phyloP scores from a whole-genome alignment of 2,888 invertebrate species.

The Thalpophila matura region DNA sequence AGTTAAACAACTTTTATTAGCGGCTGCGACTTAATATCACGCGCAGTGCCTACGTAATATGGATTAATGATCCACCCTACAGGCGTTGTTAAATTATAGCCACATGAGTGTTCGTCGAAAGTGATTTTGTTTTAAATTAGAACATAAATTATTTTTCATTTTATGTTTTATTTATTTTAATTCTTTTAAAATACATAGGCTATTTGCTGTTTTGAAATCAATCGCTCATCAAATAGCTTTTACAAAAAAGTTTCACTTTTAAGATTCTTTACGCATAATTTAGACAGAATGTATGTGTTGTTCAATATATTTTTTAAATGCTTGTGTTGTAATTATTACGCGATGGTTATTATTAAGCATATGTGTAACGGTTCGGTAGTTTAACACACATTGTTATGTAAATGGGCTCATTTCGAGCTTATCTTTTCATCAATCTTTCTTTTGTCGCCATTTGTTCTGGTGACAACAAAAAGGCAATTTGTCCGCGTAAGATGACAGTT shows the following conservation, averaged over 20 bases:
- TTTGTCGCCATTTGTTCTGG: slow-evolving; percentile 44
- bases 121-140: slow-evolving; percentile 43
- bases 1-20: slow-evolving; percentile 58
- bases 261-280: not conserved
- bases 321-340: not conserved
- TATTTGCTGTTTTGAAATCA: no score
- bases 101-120: slow-evolving; percentile 18
- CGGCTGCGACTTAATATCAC: slow-evolving; percentile 46
- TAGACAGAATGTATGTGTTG: no score
- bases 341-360: not conserved
- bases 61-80: slow-evolving; percentile 46
- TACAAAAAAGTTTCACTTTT: not conserved
- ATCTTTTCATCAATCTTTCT: slow-evolving; percentile 51
- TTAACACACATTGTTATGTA: slow-evolving; percentile 39
- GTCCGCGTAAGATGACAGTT: slow-evolving; percentile 41
- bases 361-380: slow-evolving; percentile 27
- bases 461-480: slow-evolving; percentile 49
- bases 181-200: no score
- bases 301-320: not conserved
- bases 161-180: no score
- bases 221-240: no score
- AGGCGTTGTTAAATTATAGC: slow-evolving; percentile 12
- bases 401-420: slow-evolving; percentile 32
- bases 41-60: slow-evolving; percentile 43
- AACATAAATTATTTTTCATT: slow-evolving; percentile 11